Percentiles rank a stretch among this genome's conserved stretches.
phyloP scores from a whole-genome alignment of 2,888 invertebrate species.

The Patella caerulea region DNA sequence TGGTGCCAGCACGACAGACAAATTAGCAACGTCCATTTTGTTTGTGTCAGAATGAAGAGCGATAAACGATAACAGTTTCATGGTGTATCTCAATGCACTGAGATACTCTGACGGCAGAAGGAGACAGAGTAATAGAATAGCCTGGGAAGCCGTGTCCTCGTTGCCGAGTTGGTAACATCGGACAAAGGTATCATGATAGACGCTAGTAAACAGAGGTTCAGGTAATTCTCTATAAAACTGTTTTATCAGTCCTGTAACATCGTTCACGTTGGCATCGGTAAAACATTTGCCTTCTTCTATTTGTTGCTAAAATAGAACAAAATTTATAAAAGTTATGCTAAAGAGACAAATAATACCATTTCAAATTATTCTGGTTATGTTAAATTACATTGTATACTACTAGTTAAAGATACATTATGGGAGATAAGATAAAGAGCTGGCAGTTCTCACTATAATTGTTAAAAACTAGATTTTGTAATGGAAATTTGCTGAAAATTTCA shows the following conservation, averaged over 20 bases:
- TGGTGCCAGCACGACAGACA: conserved; percentile 88
- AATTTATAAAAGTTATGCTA: background rate
- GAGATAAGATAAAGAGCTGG: too few relatives aligned
- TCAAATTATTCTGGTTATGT: background rate
- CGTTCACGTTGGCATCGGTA: conserved; percentile 81
- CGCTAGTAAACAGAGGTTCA: conserved; percentile 84
- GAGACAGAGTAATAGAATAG: conserved; percentile 79
- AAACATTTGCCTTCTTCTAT: conserved; percentile 82
- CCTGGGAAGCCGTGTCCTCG: conserved; percentile 72
- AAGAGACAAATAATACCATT: background rate
- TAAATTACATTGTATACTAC: too few relatives aligned
- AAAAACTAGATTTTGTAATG: background rate
- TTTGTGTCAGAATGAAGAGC: conserved; percentile 81
- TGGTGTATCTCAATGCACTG: conserved; percentile 84
- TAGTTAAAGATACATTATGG: too few relatives aligned
- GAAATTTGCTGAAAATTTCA: too few relatives aligned
- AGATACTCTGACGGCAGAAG: conserved; percentile 84
- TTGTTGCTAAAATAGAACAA: conserved; percentile 74
- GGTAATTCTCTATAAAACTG: conserved; percentile 88
- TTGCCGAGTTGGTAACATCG: conserved; percentile 70
- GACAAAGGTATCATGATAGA: conserved; percentile 84
- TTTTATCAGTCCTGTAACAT: conserved; percentile 88
- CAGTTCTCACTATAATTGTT: background rate
- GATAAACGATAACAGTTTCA: conserved; percentile 81
- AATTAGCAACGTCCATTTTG: conserved; percentile 87